Evolutionary conservation across 2,888 invertebrate genomes (phyloP), one percentile per base, ranked within the genome.

Genomic region (Aphidoletes aphidimyza): DNA sequence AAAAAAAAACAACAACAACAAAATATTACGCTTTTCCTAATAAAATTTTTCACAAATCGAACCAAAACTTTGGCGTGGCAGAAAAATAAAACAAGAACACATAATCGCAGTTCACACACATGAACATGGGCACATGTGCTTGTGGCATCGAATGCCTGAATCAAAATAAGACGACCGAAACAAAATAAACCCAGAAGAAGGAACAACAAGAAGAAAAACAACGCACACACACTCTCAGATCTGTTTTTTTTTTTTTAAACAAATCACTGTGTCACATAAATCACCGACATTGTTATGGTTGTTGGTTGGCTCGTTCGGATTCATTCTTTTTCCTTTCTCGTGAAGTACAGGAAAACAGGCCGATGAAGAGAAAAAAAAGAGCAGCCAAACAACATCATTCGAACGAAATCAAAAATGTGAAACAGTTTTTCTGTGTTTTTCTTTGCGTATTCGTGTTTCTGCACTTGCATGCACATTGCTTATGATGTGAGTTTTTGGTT

Each of bases 221-320:
- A n/a, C n/a, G n/a, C n/a, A n/a, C n/a, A n/a, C n/a, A n/a, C n/a
- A n/a, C n/a, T n/a, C n/a, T n/a, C n/a, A n/a, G n/a, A n/a, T n/a
- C n/a, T n/a, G n/a, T n/a, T n/a, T n/a, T n/a, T 17, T 11, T 54
- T n/a, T 54, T 36, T 81, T 81, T n/a, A 81, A 81, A 81, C 81
- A 81, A 81, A 81, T 81, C 81, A 81, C 81, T 81, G 81, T 81
- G 81, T 81, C 81, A 81, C 81, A 81, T 81, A 81, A 81, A 81
- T 81, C 81, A 81, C 81, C 36, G 37, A 81, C 37, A 78, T 78
- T 81, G 81, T 81, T 81, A 81, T 81, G 22, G 37, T 81, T 81
- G 37, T 81, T 37, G 36, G 11, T 69, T n/a, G n/a, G n/a, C n/a
- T n/a, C n/a, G 69, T 69, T 69, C 11, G 3, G 11, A 69, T 69